These are phyloP conservation scores for Mus caroli DNA, from an alignment of 2,797 vertebrate genomes.

Conservation along the genomic window DNA sequence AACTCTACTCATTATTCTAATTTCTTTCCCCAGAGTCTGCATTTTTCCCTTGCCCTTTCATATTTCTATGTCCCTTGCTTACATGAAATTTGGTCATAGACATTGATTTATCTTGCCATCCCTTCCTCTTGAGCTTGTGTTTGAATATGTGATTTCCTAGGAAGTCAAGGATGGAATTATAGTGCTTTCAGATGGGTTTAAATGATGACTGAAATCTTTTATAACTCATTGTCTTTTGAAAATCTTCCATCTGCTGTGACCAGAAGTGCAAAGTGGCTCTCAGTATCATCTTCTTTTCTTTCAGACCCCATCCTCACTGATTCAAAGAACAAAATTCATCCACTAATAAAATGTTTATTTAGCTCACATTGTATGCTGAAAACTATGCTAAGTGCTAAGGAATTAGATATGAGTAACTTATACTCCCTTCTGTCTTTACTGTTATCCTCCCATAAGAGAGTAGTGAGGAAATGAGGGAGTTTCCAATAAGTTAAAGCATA, in stretches of 20 bases:
- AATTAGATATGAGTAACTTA: slow-evolving; percentile 10
- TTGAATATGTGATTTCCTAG: background rate
- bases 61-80: slow-evolving; percentile 55
- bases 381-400: background rate
- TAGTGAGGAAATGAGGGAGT: background rate
- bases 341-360: background rate
- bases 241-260: background rate
- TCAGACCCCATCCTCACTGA: background rate
- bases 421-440: background rate
- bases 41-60: background rate
- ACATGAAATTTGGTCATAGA: slow-evolving; percentile 58
- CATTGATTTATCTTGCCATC: background rate
- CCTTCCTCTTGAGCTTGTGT: slow-evolving; percentile 27
- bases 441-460: background rate
- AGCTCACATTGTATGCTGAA: background rate
- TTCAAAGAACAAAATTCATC: background rate
- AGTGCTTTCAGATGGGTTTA: background rate
- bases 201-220: background rate
- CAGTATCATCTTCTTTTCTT: background rate
- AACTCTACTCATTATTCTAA: slow-evolving; percentile 11
- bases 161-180: background rate
- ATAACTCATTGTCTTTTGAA: slow-evolving; percentile 13
- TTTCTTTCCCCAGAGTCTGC: slow-evolving; percentile 7
- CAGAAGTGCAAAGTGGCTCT: background rate
- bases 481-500: background rate